These are phyloP conservation scores for Gymnorhina tibicen DNA, from an alignment of 2,113 vertebrate genomes.

Conservation along the genomic window DNA sequence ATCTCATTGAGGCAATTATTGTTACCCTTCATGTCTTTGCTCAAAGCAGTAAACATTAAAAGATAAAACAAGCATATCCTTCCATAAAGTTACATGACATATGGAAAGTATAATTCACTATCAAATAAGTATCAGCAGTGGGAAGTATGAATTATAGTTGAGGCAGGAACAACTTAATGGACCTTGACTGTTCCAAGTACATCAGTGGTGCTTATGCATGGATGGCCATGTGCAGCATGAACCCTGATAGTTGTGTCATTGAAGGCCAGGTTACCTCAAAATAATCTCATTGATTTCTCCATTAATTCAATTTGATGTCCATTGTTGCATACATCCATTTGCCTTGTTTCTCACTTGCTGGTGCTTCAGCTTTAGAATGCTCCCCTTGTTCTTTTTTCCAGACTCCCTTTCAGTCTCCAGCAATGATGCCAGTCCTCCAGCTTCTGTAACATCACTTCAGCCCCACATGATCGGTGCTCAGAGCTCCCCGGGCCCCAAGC, in stretches of 20 bases:
- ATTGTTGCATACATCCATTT: not conserved
- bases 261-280: not conserved
- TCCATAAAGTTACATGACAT: not conserved
- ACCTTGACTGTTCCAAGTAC: not conserved
- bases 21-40: not conserved
- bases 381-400: conserved; percentile 31
- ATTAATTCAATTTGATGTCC: not conserved
- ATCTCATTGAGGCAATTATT: not conserved
- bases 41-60: not conserved
- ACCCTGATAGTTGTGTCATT: not conserved
- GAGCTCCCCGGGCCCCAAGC: conserved; percentile 92
- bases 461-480: conserved; percentile 90
- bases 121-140: not conserved
- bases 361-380: not conserved
- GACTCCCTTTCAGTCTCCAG: conserved; percentile 95
- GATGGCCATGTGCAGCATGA: not conserved
- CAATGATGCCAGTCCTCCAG: conserved; percentile 88
- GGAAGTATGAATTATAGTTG: not conserved
- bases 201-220: not conserved
- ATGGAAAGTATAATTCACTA: not conserved
- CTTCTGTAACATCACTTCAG: conserved; percentile 90
- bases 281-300: not conserved
- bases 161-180: not conserved
- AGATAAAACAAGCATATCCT: not conserved
- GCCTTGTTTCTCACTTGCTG: not conserved